Conservation (phyloP, 2,797 vertebrate species). For the Clangula hyemalis region DNA sequence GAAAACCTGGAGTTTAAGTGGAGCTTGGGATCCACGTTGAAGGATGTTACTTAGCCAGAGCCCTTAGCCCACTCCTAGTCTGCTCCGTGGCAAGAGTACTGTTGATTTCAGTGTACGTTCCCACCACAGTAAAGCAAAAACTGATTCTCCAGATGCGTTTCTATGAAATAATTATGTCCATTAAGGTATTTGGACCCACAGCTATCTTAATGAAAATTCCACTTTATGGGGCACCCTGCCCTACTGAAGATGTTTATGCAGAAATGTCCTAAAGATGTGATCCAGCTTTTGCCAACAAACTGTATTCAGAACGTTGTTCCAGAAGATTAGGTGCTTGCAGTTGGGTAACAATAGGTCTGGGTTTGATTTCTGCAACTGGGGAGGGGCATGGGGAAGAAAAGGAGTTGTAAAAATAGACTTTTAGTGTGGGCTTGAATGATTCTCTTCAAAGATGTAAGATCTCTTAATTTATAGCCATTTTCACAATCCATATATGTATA, state of each 20-base stretch:
- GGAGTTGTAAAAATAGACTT: neutral
- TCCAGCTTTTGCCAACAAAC: neutral
- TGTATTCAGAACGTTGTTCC: neutral
- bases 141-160: no score
- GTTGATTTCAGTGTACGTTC: no score
- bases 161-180: no score
- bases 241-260: neutral
- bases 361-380: neutral
- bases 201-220: no score
- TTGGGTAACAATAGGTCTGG: neutral
- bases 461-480: neutral
- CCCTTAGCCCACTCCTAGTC: no score
- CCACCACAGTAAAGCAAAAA: no score
- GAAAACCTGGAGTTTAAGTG: no score
- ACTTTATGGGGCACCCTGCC: no score
- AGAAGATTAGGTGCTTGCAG: neutral
- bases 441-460: neutral
- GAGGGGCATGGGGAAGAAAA: accelerated
- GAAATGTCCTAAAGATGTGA: neutral
- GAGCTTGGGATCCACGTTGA: no score
- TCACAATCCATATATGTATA: neutral
- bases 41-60: no score
- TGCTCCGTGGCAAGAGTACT: no score
- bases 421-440: neutral
- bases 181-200: no score